Evolutionary conservation across 2,113 vertebrate genomes (phyloP), one percentile per base, ranked within the genome.

Genomic region (Acanthochromis polyacanthus): DNA sequence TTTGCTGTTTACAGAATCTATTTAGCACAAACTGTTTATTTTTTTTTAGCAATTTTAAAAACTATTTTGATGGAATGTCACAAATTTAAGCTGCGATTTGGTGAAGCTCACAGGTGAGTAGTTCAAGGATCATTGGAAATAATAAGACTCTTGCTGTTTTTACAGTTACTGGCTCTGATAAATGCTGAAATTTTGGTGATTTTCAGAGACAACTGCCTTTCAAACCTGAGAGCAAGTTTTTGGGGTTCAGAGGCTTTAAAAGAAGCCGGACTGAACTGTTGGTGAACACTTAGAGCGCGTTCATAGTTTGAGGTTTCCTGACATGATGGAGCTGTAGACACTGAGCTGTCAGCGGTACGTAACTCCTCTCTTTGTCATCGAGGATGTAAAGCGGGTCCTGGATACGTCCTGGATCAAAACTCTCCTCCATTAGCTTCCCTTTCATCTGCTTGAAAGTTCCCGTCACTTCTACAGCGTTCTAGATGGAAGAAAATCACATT

Each of bases 361-460:
- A 98, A 57, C 90, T 81, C 16, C 88, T 87, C 43, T 62, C 77
- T 0, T 14, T 36, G 0, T 92, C 81, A 7, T 96, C 93, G 1
- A 97, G 89, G 80, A 97, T 78, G 70, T 94, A 97, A 38, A 98
- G 71, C 0, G 89, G 93, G n/a, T 97, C 96, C 1, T 15, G 28
- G 20, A 97, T 23, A n/a, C 15, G 0, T 0, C 15, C 51, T 30
- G 95, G 95, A 32, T 97, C 70, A 4, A 97, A 98, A 5, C 95
- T 95, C 23, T 97, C 94, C 4, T 82, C 79, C 40, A 95, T 94
- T 17, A 98, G 80, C 56, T 84, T 90, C 75, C 65, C 36, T 72
- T 98, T 98, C 69, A 94, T 48, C 58, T 96, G 94, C 84, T 98
- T 98, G 93, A 96, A 98, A 0, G 96, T 97, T 3, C 81, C 81